Evolutionary conservation across 2,113 vertebrate species (phyloP).

Genomic region (Pantherophis guttatus): DNA sequence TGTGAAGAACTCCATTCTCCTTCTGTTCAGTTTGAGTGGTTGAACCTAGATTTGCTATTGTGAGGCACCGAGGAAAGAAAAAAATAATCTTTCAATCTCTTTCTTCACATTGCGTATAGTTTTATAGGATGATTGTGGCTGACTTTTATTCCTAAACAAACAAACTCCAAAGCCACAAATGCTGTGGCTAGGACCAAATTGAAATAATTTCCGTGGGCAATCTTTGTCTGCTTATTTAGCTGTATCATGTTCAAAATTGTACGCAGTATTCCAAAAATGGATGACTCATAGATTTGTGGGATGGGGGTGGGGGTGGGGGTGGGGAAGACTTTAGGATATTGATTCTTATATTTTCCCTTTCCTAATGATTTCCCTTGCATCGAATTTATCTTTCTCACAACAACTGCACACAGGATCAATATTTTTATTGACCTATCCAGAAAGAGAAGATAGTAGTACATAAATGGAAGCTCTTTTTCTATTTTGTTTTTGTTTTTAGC

Average conservation of each 20-base stretch:
- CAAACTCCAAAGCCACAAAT: background rate
- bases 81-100: background rate
- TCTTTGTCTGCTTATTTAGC: background rate
- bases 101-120: background rate
- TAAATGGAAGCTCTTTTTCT: background rate
- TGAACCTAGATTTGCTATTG: background rate
- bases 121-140: background rate
- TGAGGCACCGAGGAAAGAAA: background rate
- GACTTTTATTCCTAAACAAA: background rate
- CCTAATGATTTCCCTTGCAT: background rate
- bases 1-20: background rate
- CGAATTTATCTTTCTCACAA: background rate
- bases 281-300: background rate
- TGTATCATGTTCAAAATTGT: background rate
- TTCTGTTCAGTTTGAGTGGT: background rate
- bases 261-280: background rate
- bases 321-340: background rate
- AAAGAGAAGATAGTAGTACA: background rate
- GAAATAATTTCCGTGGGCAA: background rate
- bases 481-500: background rate
- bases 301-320: fast-evolving
- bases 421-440: background rate
- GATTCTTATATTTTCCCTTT: background rate
- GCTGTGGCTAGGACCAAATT: background rate
- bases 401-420: background rate